Evolutionary conservation across 2,888 invertebrate species (phyloP).

Genomic region (Eupithecia centaureata): DNA sequence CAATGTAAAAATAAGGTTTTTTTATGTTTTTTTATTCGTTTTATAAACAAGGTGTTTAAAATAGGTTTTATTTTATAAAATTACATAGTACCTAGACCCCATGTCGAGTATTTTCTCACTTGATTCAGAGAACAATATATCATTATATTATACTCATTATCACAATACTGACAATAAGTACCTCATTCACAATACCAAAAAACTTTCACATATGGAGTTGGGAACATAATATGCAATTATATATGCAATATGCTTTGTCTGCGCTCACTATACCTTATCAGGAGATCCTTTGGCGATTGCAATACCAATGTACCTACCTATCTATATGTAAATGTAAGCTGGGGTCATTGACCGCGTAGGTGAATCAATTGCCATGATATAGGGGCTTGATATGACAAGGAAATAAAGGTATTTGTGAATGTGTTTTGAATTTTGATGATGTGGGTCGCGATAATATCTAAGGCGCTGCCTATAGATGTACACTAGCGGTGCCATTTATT

Average conservation of each 20-base stretch:
- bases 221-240: slow-evolving; percentile 42
- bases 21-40: too few species aligned
- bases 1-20: too few species aligned
- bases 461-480: neutral
- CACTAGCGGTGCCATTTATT: too few species aligned
- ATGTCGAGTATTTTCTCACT: neutral
- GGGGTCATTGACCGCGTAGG: slow-evolving; percentile 43
- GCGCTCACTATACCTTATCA: slow-evolving; percentile 66
- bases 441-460: neutral
- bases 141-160: too few species aligned
- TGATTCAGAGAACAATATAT: neutral
- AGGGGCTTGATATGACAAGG: slow-evolving; percentile 17
- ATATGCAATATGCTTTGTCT: slow-evolving; percentile 57
- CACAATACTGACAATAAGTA: too few species aligned
- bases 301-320: slow-evolving; percentile 24
- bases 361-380: slow-evolving; percentile 20
- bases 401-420: slow-evolving; percentile 5
- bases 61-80: too few species aligned
- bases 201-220: slow-evolving; percentile 51
- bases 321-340: slow-evolving; percentile 18
- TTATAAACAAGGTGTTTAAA: too few species aligned
- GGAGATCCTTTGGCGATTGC: slow-evolving; percentile 48
- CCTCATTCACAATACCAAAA: slow-evolving; percentile 31
- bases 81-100: too few species aligned
- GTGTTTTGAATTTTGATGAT: slow-evolving; percentile 7